phyloP scores from a whole-genome alignment of 2,888 invertebrate species.

The Drosophila macrospina region DNA sequence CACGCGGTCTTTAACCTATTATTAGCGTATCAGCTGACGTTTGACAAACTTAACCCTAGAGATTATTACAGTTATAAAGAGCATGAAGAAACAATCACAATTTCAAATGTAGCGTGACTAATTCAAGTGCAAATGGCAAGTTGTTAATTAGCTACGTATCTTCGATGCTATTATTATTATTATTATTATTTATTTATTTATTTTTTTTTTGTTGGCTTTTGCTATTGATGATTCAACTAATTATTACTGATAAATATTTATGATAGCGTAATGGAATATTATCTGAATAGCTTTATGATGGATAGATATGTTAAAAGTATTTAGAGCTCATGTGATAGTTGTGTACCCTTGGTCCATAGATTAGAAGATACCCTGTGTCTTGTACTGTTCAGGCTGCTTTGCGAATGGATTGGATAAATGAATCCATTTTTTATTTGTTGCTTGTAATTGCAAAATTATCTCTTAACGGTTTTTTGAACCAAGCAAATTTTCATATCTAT shows the following conservation, averaged over 20 bases:
- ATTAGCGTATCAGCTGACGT: conserved; percentile 18
- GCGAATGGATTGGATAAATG: no score
- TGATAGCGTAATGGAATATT: neutral
- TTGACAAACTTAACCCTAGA: conserved; percentile 4
- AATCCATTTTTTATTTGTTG: no score
- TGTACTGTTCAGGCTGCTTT: no score
- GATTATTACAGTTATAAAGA: conserved; percentile 27
- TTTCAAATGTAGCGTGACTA: conserved; percentile 61
- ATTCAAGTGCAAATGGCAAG: conserved; percentile 51
- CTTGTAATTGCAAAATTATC: no score
- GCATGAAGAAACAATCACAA: conserved; percentile 26
- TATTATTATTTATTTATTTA: no score
- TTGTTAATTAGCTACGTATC: conserved; percentile 24
- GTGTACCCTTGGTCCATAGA: no score
- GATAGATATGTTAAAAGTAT: neutral
- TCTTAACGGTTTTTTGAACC: no score
- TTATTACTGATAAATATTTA: conserved; percentile 5
- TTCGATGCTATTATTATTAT: no score
- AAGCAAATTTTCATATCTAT: no score
- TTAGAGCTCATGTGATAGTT: neutral
- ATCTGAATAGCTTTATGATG: neutral
- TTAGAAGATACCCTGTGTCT: no score
- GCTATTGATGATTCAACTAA: conserved; percentile 5
- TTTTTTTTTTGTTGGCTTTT: conserved; percentile 8
- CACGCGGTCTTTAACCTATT: conserved; percentile 7